A percentile compares a stretch with the other conserved stretches of the same genome.
Evolutionary conservation across 1,140 invertebrate species (phyloP).

Genomic region (Lysiphlebus fabarum): DNA sequence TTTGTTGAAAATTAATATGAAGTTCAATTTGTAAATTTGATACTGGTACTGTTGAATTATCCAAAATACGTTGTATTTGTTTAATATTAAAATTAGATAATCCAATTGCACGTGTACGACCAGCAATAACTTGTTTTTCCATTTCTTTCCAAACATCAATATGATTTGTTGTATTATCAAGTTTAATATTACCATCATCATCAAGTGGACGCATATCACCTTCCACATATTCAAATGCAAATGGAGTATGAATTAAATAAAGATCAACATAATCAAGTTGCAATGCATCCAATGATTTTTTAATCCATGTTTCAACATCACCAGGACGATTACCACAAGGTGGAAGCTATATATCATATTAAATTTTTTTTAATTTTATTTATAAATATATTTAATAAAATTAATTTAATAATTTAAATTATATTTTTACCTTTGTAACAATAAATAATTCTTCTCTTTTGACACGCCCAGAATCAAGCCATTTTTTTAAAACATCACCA

Average conservation of each 20-base stretch:
- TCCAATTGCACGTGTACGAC: constrained; percentile 67
- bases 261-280: constrained; percentile 68
- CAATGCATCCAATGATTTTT: constrained; percentile 59
- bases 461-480: constrained; percentile 61
- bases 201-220: constrained; percentile 52
- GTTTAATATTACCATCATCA: constrained; percentile 61
- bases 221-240: constrained; percentile 60
- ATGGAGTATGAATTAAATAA: constrained; percentile 68
- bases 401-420: too few species aligned
- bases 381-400: too few species aligned
- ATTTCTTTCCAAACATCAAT: constrained; percentile 71
- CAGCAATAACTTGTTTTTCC: constrained; percentile 64
- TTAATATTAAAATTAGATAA: constrained; percentile 75
- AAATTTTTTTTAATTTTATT: too few species aligned
- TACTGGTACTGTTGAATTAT: constrained; percentile 57
- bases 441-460: constrained; percentile 69
- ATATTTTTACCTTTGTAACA: constrained; percentile 60
- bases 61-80: constrained; percentile 66
- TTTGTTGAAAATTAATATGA: constrained; percentile 64
- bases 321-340: constrained; percentile 53
- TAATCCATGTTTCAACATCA: constrained; percentile 60
- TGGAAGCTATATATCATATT: constrained; percentile 53
- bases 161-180: constrained; percentile 68
- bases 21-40: constrained; percentile 73
- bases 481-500: constrained; percentile 62